phyloP scores from a whole-genome alignment of 1,140 invertebrate genomes.

The Trachymyrmex cornetzi region DNA sequence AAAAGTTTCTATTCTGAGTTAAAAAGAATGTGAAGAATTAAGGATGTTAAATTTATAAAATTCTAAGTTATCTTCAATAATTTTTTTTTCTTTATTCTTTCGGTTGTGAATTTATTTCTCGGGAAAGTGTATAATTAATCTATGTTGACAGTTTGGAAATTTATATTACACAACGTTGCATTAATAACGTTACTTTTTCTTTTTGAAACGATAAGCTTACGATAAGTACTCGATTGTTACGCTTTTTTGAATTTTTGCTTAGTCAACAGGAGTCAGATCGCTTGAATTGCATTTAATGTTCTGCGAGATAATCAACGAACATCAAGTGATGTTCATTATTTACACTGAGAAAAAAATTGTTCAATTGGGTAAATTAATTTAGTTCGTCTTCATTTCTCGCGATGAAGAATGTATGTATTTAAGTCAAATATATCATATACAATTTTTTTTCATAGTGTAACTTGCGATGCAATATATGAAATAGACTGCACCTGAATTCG shows the following conservation, averaged over 20 bases:
- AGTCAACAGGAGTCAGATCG: constrained; percentile 19
- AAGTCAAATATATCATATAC: no score
- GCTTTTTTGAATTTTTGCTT: constrained; percentile 3
- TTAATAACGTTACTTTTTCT: constrained; percentile 13
- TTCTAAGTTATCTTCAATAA: no score
- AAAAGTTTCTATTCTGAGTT: not conserved
- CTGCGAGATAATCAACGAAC: not conserved
- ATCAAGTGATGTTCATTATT: not conserved
- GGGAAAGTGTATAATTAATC: constrained; percentile 1
- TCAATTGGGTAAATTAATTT: no score
- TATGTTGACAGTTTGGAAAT: not conserved
- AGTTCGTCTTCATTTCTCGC: no score
- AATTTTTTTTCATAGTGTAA: not conserved
- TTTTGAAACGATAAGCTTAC: not conserved
- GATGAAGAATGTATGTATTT: no score
- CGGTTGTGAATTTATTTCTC: not conserved
- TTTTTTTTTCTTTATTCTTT: not conserved
- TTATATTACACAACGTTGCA: not conserved
- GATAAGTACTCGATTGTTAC: not conserved
- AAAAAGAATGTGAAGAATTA: not conserved
- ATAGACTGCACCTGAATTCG: not conserved
- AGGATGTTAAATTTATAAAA: no score
- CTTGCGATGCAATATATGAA: not conserved
- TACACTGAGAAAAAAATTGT: no score
- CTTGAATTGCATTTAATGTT: constrained; percentile 6